Conservation (phyloP, 2,797 vertebrate species). For the Acanthiza pusilla region DNA sequence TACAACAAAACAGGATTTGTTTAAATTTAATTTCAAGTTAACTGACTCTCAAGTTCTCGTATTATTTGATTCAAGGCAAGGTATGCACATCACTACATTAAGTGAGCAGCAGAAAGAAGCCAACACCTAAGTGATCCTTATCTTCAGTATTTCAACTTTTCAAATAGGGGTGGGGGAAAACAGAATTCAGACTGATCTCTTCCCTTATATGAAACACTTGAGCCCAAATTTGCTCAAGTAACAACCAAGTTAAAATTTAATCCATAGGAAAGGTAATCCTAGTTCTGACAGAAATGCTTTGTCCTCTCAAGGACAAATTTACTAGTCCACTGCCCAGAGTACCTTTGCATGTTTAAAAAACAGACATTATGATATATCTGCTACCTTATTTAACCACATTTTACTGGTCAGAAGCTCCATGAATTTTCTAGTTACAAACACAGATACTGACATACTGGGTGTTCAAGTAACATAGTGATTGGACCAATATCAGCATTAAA, state of each 20-base stretch:
- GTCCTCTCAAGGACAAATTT: not conserved
- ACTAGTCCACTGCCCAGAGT: not conserved
- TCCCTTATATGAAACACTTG: not conserved
- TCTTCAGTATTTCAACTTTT: not conserved
- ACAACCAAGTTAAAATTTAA: not conserved
- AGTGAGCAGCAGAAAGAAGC: not conserved
- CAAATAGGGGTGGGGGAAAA: rapidly evolving
- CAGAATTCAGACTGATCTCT: not conserved
- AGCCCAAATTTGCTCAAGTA: not conserved
- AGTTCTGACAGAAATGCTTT: not conserved
- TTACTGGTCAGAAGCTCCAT: not conserved
- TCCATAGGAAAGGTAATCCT: not conserved
- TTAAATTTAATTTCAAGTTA: not conserved
- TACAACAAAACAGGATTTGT: not conserved
- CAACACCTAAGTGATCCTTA: not conserved
- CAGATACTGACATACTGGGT: not conserved
- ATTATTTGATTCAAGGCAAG: not conserved
- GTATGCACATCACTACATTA: not conserved
- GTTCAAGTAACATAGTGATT: not conserved
- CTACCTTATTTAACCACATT: not conserved
- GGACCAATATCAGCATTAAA: not conserved
- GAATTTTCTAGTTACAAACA: not conserved
- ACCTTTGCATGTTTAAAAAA: not conserved
- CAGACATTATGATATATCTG: not conserved
- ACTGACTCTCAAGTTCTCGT: not conserved